Evolutionary conservation across 2,797 vertebrate species (phyloP), one percentile per base, ranked within the genome.

Genomic region (Heterohyrax brucei): DNA sequence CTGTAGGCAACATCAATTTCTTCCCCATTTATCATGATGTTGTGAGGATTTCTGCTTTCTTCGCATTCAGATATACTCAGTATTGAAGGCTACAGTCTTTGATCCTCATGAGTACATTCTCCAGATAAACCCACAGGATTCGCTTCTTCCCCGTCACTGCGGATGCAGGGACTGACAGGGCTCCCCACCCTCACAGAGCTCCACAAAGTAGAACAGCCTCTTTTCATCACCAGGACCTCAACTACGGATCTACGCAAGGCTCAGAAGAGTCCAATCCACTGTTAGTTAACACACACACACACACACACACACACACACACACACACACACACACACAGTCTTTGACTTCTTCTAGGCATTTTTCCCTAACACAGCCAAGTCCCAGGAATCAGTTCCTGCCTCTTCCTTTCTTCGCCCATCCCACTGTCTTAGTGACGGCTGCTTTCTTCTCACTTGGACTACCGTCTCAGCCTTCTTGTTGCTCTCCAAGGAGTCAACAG

Each of bases 401-500:
- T 44, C 62, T 53, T 85, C 30, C 48, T 70, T 62, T 48, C 78
- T 24, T 0, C 33, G 33, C 28, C 44, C 28, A 50, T 16, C 21
- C 30, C 10, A 33, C 53, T 10, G 39, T 30, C 61, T 26, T 10
- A 33, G 61, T 39, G 76, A 68, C 13, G 76, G 62, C 13, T 56
- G 70, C 14, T 64, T 87, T 81, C 22, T 91, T 66, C 39, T 64
- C 68, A 16, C 39, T 56, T 30, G n/a, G 72, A 82, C 26, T 46
- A 26, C 33, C 61, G 39, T 14, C 5, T 39, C 33, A 39, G 28
- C 26, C 19, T 73, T 46, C 53, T 33, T 39, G 10, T n/a, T 18
- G 62, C 26, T 68, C 81, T 89, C 85, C 83, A 87, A 89, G 59
- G 22, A 92, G 81, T 16, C 48, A 89, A 87, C 1, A 77, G 59